phyloP scores from a whole-genome alignment of 2,797 vertebrate genomes.

The Micrastur ruficollis region DNA sequence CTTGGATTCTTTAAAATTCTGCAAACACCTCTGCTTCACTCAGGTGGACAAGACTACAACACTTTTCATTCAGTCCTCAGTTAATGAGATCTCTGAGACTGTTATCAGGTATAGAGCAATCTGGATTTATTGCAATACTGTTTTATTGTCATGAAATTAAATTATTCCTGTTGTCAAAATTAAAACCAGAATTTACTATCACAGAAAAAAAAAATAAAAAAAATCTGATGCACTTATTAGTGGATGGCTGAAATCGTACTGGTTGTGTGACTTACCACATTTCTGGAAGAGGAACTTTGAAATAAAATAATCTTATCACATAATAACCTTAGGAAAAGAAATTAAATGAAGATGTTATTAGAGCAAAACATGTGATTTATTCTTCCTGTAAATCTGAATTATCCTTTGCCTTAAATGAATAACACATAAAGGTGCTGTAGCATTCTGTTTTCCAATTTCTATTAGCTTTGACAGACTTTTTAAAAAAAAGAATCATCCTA shows the following conservation, averaged over 20 bases:
- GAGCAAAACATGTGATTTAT: background rate
- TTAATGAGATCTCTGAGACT: background rate
- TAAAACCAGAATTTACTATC: background rate
- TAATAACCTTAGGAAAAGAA: background rate
- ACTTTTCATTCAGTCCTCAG: background rate
- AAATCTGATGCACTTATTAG: background rate
- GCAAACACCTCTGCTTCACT: background rate
- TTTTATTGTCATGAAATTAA: slow-evolving; percentile 29
- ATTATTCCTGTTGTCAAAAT: background rate
- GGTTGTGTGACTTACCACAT: background rate
- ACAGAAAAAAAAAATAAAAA: background rate
- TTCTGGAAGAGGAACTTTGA: background rate
- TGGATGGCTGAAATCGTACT: background rate
- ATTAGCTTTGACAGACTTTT: background rate
- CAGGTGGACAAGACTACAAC: background rate
- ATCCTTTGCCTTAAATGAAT: background rate
- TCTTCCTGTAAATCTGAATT: background rate
- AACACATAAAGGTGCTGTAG: background rate
- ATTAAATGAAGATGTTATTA: background rate
- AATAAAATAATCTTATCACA: background rate
- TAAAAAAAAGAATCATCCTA: background rate
- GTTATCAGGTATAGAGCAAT: background rate
- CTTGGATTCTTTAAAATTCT: background rate
- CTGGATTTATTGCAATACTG: background rate
- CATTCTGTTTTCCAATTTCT: background rate